Percentiles rank a stretch among this genome's conserved stretches.
Conservation (phyloP, 2,888 invertebrate species). For the Drosophila longiperda region DNA sequence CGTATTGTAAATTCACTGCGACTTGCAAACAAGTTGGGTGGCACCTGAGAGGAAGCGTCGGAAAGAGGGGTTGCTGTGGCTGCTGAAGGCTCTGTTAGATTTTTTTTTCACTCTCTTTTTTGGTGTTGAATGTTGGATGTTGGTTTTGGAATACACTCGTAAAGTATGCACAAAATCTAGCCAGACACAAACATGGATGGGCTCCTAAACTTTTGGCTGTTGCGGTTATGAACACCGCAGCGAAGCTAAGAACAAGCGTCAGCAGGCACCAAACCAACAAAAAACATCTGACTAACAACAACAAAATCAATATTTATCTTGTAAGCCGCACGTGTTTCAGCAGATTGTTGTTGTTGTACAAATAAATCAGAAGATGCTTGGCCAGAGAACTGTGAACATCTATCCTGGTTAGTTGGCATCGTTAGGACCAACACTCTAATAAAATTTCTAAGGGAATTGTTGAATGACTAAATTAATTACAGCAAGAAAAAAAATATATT, state of each 20-base stretch:
- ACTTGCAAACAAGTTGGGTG: constrained; percentile 28
- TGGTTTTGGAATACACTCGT: background rate
- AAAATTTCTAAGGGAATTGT: constrained; percentile 4
- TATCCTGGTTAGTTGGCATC: constrained; percentile 29
- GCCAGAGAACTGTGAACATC: constrained; percentile 30
- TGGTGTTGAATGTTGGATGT: background rate
- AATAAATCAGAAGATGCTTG: constrained; percentile 13
- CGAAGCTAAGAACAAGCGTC: constrained; percentile 26
- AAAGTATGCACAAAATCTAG: constrained; percentile 55
- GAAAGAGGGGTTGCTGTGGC: background rate
- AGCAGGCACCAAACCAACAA: constrained; percentile 32
- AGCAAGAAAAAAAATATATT: background rate
- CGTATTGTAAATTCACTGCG: constrained; percentile 50
- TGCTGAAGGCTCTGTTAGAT: background rate
- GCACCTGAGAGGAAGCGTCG: background rate
- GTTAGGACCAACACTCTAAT: constrained; percentile 15
- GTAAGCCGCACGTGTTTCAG: constrained; percentile 74
- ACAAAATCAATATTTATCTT: constrained; percentile 76
- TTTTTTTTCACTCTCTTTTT: background rate
- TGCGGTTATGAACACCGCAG: constrained; percentile 59
- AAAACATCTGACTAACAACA: constrained; percentile 45
- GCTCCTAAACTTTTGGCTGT: constrained; percentile 54
- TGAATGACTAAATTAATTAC: background rate
- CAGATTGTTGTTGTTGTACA: constrained; percentile 32
- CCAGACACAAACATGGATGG: constrained; percentile 41